A percentile compares a stretch with the other conserved stretches of the same genome.
Evolutionary conservation across 2,888 invertebrate species (phyloP).

Genomic region (Diachrysia chrysitis): DNA sequence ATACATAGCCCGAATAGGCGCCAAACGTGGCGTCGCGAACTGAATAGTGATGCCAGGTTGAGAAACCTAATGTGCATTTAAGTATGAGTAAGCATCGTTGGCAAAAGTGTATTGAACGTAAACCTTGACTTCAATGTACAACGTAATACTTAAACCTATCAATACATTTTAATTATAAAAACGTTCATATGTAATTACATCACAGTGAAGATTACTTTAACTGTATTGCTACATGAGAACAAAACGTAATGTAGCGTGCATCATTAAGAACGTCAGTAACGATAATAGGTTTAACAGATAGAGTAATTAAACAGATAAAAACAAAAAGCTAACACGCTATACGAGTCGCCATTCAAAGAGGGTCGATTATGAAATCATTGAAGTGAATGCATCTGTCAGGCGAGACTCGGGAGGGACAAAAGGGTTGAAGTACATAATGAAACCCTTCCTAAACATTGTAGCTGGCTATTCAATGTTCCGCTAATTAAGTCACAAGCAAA

Average conservation of each 20-base stretch:
- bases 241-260: constrained; percentile 36
- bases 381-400: constrained; percentile 64
- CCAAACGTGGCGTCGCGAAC: constrained; percentile 68
- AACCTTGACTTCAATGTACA: constrained; percentile 66
- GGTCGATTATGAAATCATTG: constrained; percentile 72
- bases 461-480: constrained; percentile 66
- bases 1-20: constrained; percentile 75
- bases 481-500: constrained; percentile 70
- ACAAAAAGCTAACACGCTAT: constrained; percentile 65
- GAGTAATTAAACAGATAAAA: constrained; percentile 62
- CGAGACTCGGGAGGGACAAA: constrained; percentile 69
- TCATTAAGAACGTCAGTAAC: constrained; percentile 60
- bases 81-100: constrained; percentile 59
- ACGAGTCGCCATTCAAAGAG: constrained; percentile 63
- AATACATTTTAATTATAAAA: constrained; percentile 23
- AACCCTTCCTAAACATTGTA: constrained; percentile 77
- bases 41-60: constrained; percentile 76
- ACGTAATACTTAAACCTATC: constrained; percentile 24
- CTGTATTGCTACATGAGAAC: constrained; percentile 41
- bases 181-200: constrained; percentile 18
- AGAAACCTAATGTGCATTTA: constrained; percentile 68
- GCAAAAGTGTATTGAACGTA: constrained; percentile 57
- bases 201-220: constrained; percentile 13
- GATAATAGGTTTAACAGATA: constrained; percentile 61
- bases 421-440: constrained; percentile 74